Evolutionary conservation across 1,140 invertebrate genomes (phyloP), one percentile per base, ranked within the genome.

Genomic region (Platorchestia sp.): DNA sequence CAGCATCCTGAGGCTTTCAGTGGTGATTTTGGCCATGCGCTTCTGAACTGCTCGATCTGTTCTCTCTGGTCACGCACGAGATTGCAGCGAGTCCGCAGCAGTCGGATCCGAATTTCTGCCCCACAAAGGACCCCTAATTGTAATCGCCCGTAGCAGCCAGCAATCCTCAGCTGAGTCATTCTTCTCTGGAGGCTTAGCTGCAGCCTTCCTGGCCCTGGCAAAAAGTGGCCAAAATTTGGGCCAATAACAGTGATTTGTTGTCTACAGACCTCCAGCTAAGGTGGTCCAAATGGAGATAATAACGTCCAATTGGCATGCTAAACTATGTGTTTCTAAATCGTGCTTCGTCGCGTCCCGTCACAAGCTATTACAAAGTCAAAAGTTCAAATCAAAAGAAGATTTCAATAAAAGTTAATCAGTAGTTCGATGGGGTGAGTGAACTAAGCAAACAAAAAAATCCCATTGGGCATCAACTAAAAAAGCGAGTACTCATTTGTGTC

Each of bases 101-200:
- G 27, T 22, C 59, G 59, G 59, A 36, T 10, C 59, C 87, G 10
- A 89, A 89, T 41, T 44, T 89, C 42, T 7, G 41, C 7, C 7
- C 10, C 36, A 42, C 87, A 89, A 89, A 89, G 41, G 43, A 89
- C 1, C 41, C 87, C 41, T 89, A 89, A 89, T 89, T 89, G n/a
- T 44, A 89, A 89, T 89, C 87, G 87, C 87, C 87, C 41, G 41
- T 89, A 7, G 87, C 10, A 89, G 87, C 27, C 87, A 7, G 87
- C 87, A 89, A 89, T 89, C 87, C 87, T 41, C 87, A 42, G 87
- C 87, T 89, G 41, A 89, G 87, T 89, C 87, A 89, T 89, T 89
- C 87, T 89, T 89, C 87, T 89, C 43, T 5, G 43, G 87, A 42
- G 14, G n/a, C 87, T 44, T 5, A 6, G 27, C 87, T 42, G 87